These are phyloP conservation scores for Actias luna DNA, from an alignment of 2,888 invertebrate species.

Conservation along the genomic window DNA sequence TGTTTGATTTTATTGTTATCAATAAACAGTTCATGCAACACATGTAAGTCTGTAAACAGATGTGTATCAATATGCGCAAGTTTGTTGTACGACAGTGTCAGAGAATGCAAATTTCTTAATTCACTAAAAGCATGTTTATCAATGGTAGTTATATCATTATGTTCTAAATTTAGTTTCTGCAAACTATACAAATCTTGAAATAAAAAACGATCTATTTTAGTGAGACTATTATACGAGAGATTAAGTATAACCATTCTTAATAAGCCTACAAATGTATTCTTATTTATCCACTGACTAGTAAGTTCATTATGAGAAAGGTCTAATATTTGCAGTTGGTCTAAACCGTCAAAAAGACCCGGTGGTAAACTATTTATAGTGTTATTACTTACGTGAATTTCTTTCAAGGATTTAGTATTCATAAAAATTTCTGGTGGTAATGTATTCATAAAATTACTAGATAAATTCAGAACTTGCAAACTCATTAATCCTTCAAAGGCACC, in stretches of 20 bases:
- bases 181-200: conserved; percentile 88
- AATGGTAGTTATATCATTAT: conserved; percentile 86
- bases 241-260: conserved; percentile 88
- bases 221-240: conserved; percentile 86
- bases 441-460: conserved; percentile 89
- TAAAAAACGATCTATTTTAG: conserved; percentile 85
- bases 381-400: conserved; percentile 87
- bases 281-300: conserved; percentile 88
- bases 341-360: conserved; percentile 86
- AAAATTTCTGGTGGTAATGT: conserved; percentile 89
- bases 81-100: conserved; percentile 87
- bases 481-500: conserved; percentile 86
- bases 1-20: conserved; percentile 87
- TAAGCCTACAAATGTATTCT: conserved; percentile 87
- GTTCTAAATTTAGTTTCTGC: conserved; percentile 88
- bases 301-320: conserved; percentile 88
- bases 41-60: conserved; percentile 87
- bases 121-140: conserved; percentile 88
- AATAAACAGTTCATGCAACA: conserved; percentile 86
- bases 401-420: conserved; percentile 84
- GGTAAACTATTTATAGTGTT: conserved; percentile 89
- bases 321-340: conserved; percentile 87
- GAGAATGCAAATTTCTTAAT: conserved; percentile 87
- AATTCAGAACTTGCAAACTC: conserved; percentile 86
- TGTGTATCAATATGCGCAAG: conserved; percentile 84